Conservation (phyloP, 1,140 invertebrate species). For the Saxidomus purpurata region DNA sequence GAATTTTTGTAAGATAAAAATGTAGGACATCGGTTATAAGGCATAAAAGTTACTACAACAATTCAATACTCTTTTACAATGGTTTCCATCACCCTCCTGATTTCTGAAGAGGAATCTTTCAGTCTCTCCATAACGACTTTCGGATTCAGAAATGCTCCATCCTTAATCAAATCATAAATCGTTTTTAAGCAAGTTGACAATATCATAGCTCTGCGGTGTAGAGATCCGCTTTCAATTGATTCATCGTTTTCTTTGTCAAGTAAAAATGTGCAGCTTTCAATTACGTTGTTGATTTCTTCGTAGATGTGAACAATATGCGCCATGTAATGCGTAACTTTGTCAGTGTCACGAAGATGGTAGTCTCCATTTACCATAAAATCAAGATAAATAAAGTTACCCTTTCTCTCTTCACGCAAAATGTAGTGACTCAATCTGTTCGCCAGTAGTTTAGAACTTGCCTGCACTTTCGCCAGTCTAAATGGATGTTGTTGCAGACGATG, state of each 20-base stretch:
- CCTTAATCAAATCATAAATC: neutral
- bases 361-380: neutral
- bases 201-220: neutral
- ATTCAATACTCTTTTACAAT: too few relatives aligned
- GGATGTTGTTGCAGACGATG: slow-evolving; percentile 1
- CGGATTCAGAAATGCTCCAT: slow-evolving; percentile 14
- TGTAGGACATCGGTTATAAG: too few relatives aligned
- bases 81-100: neutral
- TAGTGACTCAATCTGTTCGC: neutral
- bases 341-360: neutral
- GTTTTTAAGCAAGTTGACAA: neutral
- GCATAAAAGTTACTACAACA: too few relatives aligned
- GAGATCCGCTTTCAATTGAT: neutral
- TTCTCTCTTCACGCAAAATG: slow-evolving; percentile 3
- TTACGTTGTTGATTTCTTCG: neutral
- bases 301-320: neutral
- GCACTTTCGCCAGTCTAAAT: neutral
- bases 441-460: slow-evolving; percentile 4
- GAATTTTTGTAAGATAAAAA: too few relatives aligned
- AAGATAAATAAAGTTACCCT: neutral
- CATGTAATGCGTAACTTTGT: neutral
- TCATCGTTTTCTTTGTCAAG: neutral
- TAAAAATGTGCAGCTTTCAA: neutral
- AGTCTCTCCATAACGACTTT: neutral
- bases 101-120: neutral